phyloP scores from a whole-genome alignment of 1,140 invertebrate genomes.

The Drosophila carrolli region DNA sequence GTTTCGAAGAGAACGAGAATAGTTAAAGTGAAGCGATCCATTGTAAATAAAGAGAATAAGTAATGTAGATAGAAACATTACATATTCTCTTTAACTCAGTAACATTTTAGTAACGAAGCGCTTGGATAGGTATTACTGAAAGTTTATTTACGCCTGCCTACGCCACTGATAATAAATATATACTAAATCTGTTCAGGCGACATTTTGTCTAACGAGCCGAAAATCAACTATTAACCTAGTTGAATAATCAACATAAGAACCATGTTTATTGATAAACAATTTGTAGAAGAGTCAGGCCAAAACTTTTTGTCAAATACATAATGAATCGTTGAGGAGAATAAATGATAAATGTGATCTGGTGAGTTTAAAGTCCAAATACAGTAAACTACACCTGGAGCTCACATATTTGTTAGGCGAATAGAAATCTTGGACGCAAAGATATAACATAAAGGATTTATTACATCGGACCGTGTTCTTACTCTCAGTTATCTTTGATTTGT shows the following conservation, averaged over 20 bases:
- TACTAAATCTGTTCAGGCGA: slow-evolving; percentile 21
- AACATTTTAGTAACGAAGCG: slow-evolving; percentile 17
- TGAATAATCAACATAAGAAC: slow-evolving; percentile 14
- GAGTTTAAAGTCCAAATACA: background rate
- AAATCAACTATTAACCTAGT: slow-evolving; percentile 23
- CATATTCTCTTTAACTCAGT: background rate
- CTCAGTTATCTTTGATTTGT: no score
- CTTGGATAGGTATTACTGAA: slow-evolving; percentile 12
- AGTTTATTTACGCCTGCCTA: background rate
- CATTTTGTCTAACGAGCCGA: slow-evolving; percentile 28
- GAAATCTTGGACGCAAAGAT: no score
- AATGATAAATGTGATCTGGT: slow-evolving; percentile 3
- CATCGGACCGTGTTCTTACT: no score
- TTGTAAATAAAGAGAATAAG: no score
- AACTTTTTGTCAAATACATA: slow-evolving; percentile 21
- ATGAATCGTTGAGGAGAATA: slow-evolving; percentile 11
- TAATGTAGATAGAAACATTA: no score
- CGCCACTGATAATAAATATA: background rate
- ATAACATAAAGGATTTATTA: no score
- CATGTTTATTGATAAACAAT: slow-evolving; percentile 35
- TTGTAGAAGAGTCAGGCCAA: slow-evolving; percentile 4
- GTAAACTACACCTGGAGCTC: background rate
- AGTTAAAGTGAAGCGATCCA: slow-evolving; percentile 13
- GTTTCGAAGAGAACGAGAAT: slow-evolving; percentile 28
- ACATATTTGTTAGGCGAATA: no score